A percentile compares a stretch with the other conserved stretches of the same genome.
phyloP scores from a whole-genome alignment of 2,797 vertebrate genomes.

The Yasuhikotakia modesta region DNA sequence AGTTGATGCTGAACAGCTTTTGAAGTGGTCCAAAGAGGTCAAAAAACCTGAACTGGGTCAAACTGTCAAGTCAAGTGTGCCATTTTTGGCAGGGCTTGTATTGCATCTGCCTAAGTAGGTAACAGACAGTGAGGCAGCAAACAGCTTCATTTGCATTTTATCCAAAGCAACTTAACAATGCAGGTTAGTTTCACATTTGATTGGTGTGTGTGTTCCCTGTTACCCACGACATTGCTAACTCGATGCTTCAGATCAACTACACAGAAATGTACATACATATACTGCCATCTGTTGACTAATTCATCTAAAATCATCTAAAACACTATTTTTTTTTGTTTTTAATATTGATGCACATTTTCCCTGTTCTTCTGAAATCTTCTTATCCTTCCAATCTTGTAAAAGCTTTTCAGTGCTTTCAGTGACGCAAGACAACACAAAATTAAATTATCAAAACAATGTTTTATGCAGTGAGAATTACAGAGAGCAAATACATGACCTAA shows the following conservation, averaged over 20 bases:
- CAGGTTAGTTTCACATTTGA: too few species aligned
- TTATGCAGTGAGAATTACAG: neutral
- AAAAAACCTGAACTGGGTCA: too few species aligned
- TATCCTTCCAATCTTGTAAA: neutral
- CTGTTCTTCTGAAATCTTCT: constrained; percentile 13
- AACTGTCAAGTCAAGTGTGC: neutral
- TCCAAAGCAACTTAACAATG: too few species aligned
- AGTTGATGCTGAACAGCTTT: too few species aligned
- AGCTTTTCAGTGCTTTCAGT: neutral
- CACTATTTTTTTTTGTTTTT: too few species aligned
- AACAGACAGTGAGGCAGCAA: neutral
- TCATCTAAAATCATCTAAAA: too few species aligned
- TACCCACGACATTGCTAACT: too few species aligned
- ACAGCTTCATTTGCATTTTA: too few species aligned
- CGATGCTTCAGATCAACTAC: too few species aligned
- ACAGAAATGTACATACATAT: neutral
- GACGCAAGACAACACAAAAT: neutral
- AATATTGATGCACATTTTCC: neutral
- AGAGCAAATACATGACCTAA: neutral
- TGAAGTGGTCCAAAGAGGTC: too few species aligned
- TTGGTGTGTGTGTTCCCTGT: too few species aligned
- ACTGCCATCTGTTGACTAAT: constrained; percentile 19
- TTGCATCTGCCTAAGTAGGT: neutral
- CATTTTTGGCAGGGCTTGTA: neutral
- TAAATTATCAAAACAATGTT: neutral